Evolutionary conservation across 2,113 vertebrate species (phyloP).

Genomic region (Delphinapterus leucas): DNA sequence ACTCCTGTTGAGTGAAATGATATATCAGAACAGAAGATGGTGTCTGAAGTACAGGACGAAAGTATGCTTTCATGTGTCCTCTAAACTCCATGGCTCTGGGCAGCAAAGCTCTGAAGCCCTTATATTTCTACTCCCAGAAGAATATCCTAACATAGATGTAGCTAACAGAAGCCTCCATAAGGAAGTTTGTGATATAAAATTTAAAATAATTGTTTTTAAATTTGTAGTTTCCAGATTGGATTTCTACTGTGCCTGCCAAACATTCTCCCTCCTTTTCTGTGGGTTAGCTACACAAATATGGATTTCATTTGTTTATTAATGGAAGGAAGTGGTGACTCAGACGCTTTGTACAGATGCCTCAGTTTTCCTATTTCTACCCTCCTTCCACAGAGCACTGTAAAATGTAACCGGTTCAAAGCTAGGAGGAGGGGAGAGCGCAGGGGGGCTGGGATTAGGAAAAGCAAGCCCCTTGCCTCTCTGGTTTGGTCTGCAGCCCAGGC

Average conservation of each 20-base stretch:
- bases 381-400: background rate
- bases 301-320: constrained; percentile 40
- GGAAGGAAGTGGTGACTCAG: constrained; percentile 41
- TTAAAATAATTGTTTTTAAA: constrained; percentile 72
- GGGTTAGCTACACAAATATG: constrained; percentile 27
- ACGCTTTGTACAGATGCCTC: background rate
- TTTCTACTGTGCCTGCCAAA: constrained; percentile 62
- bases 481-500: background rate
- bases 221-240: constrained; percentile 69
- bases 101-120: background rate
- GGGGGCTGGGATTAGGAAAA: background rate
- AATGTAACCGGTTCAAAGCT: background rate
- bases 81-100: background rate
- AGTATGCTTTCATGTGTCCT: constrained; percentile 29
- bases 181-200: constrained; percentile 64
- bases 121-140: constrained; percentile 5
- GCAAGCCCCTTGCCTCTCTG: background rate
- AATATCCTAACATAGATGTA: constrained; percentile 9
- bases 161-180: constrained; percentile 35
- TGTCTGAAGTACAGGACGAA: background rate
- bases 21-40: background rate
- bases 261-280: background rate
- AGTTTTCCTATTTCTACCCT: background rate
- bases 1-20: constrained; percentile 60
- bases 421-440: background rate